Percentiles rank a stretch among this genome's conserved stretches.
These are phyloP conservation scores for Papilio helenus DNA, from an alignment of 1,140 invertebrate species.

Conservation along the genomic window DNA sequence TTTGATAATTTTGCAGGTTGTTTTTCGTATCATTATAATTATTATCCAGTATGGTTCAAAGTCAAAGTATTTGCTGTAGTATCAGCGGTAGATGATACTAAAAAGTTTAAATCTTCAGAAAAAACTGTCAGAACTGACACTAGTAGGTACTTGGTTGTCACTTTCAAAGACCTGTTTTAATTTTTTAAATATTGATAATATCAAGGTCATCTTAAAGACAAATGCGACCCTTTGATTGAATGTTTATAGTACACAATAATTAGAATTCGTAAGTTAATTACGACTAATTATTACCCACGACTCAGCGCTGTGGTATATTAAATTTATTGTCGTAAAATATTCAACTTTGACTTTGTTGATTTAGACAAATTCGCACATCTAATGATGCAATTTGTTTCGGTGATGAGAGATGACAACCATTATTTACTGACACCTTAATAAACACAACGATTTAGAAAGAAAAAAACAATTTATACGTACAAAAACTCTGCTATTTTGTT, in stretches of 20 bases:
- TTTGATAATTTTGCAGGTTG: too few relatives aligned
- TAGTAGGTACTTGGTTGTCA: background rate
- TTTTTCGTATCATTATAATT: too few relatives aligned
- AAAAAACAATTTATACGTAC: too few relatives aligned
- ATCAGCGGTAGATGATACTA: too few relatives aligned
- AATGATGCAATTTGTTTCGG: constrained; percentile 16
- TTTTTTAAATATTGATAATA: too few relatives aligned
- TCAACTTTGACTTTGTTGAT: background rate
- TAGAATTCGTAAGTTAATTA: background rate
- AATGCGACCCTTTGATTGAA: too few relatives aligned
- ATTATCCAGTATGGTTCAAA: too few relatives aligned
- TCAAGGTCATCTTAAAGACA: too few relatives aligned
- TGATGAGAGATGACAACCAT: constrained; percentile 14
- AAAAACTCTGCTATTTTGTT: too few relatives aligned
- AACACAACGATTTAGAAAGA: background rate
- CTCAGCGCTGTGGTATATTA: background rate
- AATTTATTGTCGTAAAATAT: background rate
- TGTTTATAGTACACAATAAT: background rate
- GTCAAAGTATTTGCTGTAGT: too few relatives aligned
- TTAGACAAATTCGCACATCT: constrained; percentile 22
- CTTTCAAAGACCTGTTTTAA: background rate
- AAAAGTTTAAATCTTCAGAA: too few relatives aligned
- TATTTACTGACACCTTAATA: background rate
- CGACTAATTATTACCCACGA: background rate
- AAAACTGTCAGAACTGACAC: too few relatives aligned